Percentiles rank a stretch among this genome's conserved stretches.
Conservation (phyloP, 2,113 vertebrate genomes). For the Nyctibius bracteatus region DNA sequence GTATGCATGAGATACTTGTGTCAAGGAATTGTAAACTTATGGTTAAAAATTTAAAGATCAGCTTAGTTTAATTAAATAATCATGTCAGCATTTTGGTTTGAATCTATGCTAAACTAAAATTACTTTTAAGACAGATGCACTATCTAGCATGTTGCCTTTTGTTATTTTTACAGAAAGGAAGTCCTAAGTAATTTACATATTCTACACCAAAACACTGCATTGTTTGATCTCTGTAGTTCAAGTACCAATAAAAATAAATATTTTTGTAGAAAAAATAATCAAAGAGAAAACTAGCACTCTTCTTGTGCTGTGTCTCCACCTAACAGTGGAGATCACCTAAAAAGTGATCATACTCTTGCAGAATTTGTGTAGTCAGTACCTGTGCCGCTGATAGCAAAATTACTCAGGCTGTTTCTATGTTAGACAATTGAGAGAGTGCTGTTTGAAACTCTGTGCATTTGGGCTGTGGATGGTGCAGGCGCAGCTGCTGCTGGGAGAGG, state of each 20-base stretch:
- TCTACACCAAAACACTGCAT: not conserved
- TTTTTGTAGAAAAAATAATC: not conserved
- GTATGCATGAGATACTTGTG: not conserved
- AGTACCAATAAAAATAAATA: not conserved
- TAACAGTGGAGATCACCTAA: not conserved
- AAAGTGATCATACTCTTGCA: fast-evolving
- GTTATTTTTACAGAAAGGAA: not conserved
- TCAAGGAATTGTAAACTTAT: not conserved
- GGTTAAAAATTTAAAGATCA: not conserved
- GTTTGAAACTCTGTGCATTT: not conserved
- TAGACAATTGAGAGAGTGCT: fast-evolving
- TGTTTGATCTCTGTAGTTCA: not conserved
- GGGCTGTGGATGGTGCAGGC: not conserved
- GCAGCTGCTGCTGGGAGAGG: fast-evolving
- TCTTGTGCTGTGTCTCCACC: fast-evolving
- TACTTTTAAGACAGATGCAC: not conserved
- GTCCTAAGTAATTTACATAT: not conserved
- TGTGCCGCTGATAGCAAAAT: not conserved
- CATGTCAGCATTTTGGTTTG: not conserved
- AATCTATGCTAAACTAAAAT: not conserved
- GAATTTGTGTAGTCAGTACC: too few relatives aligned
- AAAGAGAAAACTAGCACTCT: not conserved
- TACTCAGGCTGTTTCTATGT: too few relatives aligned
- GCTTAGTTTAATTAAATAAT: not conserved
- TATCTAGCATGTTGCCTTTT: not conserved